Percentiles rank a stretch among this genome's conserved stretches.
Evolutionary conservation across 2,797 vertebrate genomes (phyloP).

Genomic region (Clarias platycephalus): DNA sequence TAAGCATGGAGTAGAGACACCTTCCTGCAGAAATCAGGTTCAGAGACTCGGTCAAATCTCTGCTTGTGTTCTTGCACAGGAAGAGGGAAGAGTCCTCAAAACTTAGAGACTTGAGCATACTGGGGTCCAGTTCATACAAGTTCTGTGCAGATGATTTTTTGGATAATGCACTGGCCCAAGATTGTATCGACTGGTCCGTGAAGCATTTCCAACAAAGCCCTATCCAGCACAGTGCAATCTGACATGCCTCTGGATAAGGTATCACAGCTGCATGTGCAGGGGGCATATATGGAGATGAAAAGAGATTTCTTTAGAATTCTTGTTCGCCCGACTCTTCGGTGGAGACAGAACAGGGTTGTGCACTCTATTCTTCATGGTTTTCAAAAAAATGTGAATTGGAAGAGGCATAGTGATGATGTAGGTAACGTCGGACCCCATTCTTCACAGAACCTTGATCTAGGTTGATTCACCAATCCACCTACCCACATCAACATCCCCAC

Average conservation of each 20-base stretch:
- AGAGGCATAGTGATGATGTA: neutral
- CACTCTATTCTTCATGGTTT: neutral
- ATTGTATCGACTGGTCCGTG: neutral
- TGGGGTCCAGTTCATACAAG: neutral
- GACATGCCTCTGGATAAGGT: conserved; percentile 52
- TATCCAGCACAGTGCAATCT: neutral
- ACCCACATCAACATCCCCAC: neutral
- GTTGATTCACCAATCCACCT: neutral
- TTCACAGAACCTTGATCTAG: neutral
- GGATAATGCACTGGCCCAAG: neutral
- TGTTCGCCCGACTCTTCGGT: conserved; percentile 64
- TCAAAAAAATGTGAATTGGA: neutral
- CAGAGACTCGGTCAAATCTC: neutral
- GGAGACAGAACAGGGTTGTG: neutral
- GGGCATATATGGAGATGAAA: conserved; percentile 63
- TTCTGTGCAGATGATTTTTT: neutral
- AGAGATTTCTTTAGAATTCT: conserved; percentile 66
- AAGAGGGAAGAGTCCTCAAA: neutral
- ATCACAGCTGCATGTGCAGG: conserved; percentile 61
- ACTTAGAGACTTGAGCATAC: neutral
- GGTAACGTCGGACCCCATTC: neutral
- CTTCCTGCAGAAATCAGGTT: neutral
- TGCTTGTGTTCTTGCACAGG: neutral
- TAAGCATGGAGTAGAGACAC: neutral
- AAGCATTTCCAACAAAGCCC: conserved; percentile 4